Conservation (phyloP, 1,140 invertebrate species). For the Bombus cullumanus region DNA sequence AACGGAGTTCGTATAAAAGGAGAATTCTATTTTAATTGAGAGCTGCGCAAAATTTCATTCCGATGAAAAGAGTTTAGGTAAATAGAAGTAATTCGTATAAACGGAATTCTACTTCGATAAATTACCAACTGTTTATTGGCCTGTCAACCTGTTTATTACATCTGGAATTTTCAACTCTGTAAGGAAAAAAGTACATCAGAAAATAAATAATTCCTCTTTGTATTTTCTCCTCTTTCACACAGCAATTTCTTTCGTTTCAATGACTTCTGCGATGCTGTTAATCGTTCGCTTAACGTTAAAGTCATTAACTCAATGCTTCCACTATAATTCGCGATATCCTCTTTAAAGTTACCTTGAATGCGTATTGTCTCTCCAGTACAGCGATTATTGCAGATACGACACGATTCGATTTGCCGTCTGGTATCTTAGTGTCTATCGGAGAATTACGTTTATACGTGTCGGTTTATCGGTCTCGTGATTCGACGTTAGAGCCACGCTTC, state of each 20-base stretch:
- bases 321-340: background rate
- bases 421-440: background rate
- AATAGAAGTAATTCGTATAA: too few species aligned
- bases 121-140: too few species aligned
- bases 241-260: background rate
- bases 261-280: too few species aligned
- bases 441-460: background rate
- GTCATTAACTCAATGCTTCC: background rate
- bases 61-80: too few species aligned
- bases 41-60: too few species aligned
- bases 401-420: background rate
- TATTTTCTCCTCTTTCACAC: background rate
- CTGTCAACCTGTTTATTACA: background rate
- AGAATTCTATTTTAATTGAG: too few species aligned
- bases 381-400: background rate
- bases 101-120: too few species aligned
- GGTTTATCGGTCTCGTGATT: constrained; percentile 8
- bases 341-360: background rate
- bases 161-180: background rate
- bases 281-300: background rate
- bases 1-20: too few species aligned
- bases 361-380: too few species aligned
- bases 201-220: background rate
- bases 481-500: background rate
- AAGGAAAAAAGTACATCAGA: background rate